phyloP scores from a whole-genome alignment of 1,140 invertebrate species.

The Elymnias hypermnestra region DNA sequence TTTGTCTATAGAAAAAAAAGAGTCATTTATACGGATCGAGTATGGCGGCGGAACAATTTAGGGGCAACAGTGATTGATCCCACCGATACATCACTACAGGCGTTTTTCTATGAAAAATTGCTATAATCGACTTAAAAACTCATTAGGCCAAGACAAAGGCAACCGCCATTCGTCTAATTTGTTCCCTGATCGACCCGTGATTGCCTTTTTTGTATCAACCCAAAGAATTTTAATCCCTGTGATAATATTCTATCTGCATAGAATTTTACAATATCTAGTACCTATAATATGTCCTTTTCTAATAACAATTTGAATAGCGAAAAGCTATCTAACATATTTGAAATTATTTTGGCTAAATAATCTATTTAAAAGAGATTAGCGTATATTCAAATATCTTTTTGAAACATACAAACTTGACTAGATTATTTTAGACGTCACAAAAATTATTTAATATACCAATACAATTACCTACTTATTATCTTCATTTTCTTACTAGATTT shows the following conservation, averaged over 20 bases:
- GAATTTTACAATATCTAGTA: background rate
- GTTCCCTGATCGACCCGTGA: conserved; percentile 65
- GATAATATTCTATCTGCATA: background rate
- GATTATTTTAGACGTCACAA: no score
- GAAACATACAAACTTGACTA: no score
- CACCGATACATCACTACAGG: conserved; percentile 69
- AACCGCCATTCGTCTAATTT: conserved; percentile 68
- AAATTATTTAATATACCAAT: no score
- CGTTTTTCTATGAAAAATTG: conserved; percentile 75
- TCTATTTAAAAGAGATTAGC: no score
- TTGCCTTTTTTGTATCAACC: conserved; percentile 48
- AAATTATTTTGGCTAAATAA: no score
- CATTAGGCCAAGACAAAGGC: conserved; percentile 73
- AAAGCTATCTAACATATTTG: no score
- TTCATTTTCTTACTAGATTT: no score
- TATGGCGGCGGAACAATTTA: conserved; percentile 49
- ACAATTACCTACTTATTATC: no score
- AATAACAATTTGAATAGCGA: no score
- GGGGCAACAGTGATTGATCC: conserved; percentile 67
- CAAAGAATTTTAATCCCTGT: conserved; percentile 41
- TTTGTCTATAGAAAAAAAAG: no score
- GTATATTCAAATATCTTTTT: no score
- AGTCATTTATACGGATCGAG: conserved; percentile 25
- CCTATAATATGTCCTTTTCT: no score
- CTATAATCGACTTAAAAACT: conserved; percentile 76